phyloP scores from a whole-genome alignment of 2,888 invertebrate genomes.

The Tenthredo mesomela region DNA sequence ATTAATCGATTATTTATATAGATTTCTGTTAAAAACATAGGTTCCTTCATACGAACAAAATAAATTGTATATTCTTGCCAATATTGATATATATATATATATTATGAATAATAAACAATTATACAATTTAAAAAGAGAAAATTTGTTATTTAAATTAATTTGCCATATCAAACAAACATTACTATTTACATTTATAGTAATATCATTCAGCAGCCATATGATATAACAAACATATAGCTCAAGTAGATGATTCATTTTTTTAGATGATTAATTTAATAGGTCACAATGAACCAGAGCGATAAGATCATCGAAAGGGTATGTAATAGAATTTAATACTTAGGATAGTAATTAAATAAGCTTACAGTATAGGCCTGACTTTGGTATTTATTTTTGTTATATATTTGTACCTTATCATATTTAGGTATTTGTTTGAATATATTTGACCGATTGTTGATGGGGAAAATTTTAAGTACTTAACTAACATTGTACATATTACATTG shows the following conservation, averaged over 20 bases:
- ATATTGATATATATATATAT: slow-evolving; percentile 62
- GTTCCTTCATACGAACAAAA: slow-evolving; percentile 62
- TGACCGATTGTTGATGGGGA: slow-evolving; percentile 41
- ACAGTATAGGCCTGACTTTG: slow-evolving; percentile 74
- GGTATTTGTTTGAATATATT: slow-evolving; percentile 38
- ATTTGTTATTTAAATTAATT: slow-evolving; percentile 22
- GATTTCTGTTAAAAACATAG: slow-evolving; percentile 62
- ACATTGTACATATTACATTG: slow-evolving; percentile 5
- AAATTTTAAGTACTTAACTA: slow-evolving; percentile 38
- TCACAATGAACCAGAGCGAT: slow-evolving; percentile 54
- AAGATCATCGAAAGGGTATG: slow-evolving; percentile 68
- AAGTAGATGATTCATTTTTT: slow-evolving; percentile 28
- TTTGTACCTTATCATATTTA: slow-evolving; percentile 29
- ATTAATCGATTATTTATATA: slow-evolving; percentile 54
- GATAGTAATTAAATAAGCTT: slow-evolving; percentile 61
- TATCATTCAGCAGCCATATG: no score
- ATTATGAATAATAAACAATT: slow-evolving; percentile 71
- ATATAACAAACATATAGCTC: no score
- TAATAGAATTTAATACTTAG: slow-evolving; percentile 64
- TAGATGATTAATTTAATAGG: background rate
- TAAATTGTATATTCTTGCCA: slow-evolving; percentile 75
- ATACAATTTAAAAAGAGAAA: slow-evolving; percentile 63
- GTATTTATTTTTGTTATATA: slow-evolving; percentile 22
- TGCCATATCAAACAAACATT: background rate
- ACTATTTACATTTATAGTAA: background rate